Percentiles rank a stretch among this genome's conserved stretches.
Evolutionary conservation across 2,888 invertebrate genomes (phyloP).

Genomic region (Lasius platythorax): DNA sequence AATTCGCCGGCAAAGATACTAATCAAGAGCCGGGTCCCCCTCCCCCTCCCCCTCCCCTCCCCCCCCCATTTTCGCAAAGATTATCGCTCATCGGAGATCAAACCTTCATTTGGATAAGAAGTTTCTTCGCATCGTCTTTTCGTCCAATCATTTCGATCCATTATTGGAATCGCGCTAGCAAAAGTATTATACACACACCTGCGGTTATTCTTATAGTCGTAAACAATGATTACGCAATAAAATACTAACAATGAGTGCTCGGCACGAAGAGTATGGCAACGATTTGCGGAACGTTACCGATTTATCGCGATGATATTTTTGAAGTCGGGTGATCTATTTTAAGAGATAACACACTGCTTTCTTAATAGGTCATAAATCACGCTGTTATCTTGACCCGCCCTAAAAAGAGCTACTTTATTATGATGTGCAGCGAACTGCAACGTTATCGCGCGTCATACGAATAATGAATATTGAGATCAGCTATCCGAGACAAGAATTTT

Average conservation of each 20-base stretch:
- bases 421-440: neutral
- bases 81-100: neutral
- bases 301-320: conserved; percentile 11
- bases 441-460: neutral
- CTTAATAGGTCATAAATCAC: neutral
- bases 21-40: neutral
- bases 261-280: neutral
- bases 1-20: neutral
- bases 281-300: neutral
- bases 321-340: neutral
- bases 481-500: neutral
- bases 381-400: neutral
- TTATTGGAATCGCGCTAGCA: neutral
- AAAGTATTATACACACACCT: neutral
- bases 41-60: neutral
- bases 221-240: neutral
- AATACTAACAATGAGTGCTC: neutral
- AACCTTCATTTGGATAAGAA: neutral
- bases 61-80: neutral
- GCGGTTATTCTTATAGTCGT: neutral
- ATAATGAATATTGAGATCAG: neutral
- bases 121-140: neutral
- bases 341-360: neutral
- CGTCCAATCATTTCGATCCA: neutral
- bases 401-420: conserved; percentile 3